Evolutionary conservation across 2,113 vertebrate species (phyloP).

Genomic region (Tetraodon nigroviridis): DNA sequence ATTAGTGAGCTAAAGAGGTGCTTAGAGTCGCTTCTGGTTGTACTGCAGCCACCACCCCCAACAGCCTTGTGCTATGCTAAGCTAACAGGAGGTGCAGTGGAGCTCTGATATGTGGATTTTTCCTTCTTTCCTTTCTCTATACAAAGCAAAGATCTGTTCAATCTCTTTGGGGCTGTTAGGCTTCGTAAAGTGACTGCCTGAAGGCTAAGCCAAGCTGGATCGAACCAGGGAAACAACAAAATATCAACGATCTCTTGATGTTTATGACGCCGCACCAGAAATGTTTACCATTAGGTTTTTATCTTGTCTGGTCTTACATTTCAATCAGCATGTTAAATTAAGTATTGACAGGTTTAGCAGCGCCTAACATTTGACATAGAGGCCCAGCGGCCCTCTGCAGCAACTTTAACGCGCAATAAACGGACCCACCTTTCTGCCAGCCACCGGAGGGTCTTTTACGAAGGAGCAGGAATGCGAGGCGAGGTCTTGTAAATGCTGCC

Average conservation of each 20-base stretch:
- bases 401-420: conserved; percentile 46
- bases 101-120: not conserved
- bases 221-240: no score
- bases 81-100: not conserved
- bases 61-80: conserved; percentile 1
- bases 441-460: conserved; percentile 51
- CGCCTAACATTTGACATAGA: conserved; percentile 28
- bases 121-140: no score
- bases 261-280: not conserved
- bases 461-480: conserved; percentile 54
- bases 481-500: conserved; percentile 51
- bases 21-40: no score
- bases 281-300: conserved; percentile 9
- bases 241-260: not conserved
- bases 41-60: no score
- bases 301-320: conserved; percentile 8
- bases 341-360: conserved; percentile 45
- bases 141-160: no score
- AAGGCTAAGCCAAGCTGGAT: not conserved
- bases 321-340: conserved; percentile 25
- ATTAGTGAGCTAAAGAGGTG: no score
- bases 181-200: not conserved
- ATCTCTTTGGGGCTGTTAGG: not conserved
- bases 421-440: conserved; percentile 30
- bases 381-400: conserved; percentile 22